Conservation (phyloP, 37 sponge, comb jelly and placozoan species). For the Amphimedon queenslandica region DNA sequence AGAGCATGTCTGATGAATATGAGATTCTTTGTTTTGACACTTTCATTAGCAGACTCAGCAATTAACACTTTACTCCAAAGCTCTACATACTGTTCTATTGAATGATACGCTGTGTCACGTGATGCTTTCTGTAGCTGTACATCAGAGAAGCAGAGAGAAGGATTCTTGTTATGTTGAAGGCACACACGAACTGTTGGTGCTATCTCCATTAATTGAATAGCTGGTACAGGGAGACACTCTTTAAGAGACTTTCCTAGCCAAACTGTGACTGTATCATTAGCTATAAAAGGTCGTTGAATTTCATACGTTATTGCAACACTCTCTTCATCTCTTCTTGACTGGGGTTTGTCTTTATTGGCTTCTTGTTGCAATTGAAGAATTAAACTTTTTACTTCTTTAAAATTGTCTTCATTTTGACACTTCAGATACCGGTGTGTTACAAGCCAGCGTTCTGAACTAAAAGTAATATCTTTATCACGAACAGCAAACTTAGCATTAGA, state of each 20-base stretch:
- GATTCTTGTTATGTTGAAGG: conserved; percentile 28
- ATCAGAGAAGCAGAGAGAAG: conserved; percentile 47
- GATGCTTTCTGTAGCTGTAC: conserved; percentile 23
- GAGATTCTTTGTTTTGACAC: conserved; percentile 3
- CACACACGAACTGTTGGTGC: conserved; percentile 36
- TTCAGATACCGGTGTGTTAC: too few relatives aligned
- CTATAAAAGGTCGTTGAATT: conserved; percentile 9
- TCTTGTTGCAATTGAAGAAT: too few relatives aligned
- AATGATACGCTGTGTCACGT: conserved; percentile 4
- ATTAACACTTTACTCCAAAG: conserved; percentile 46
- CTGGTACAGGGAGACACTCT: conserved; percentile 12
- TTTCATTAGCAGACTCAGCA: conserved; percentile 40
- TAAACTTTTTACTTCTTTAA: too few relatives aligned
- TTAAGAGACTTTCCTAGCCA: conserved; percentile 41
- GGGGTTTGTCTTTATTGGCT: too few relatives aligned
- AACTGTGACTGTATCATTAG: conserved; percentile 29
- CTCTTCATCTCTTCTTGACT: too few relatives aligned
- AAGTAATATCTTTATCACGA: too few relatives aligned
- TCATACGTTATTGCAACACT: too few relatives aligned
- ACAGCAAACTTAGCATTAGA: too few relatives aligned
- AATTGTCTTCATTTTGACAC: too few relatives aligned
- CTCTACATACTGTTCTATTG: conserved; percentile 30
- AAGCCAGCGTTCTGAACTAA: too few relatives aligned
- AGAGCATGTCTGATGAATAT: conserved; percentile 1
- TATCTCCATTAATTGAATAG: conserved; percentile 30